A percentile compares a stretch with the other conserved stretches of the same genome.
Conservation (phyloP, 2,113 vertebrate genomes). For the Crotalus helleri region DNA sequence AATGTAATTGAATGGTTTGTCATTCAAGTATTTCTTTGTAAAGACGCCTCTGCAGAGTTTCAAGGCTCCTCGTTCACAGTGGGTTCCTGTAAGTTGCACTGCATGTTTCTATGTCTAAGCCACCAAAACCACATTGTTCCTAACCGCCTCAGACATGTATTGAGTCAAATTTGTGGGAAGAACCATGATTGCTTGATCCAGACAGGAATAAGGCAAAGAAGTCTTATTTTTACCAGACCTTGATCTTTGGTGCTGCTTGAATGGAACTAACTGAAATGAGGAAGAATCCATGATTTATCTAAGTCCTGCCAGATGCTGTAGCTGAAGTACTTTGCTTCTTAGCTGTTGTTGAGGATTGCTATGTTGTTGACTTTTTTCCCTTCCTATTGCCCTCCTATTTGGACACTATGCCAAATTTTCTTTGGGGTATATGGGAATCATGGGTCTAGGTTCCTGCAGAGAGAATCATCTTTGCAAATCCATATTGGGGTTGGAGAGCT, state of each 20-base stretch:
- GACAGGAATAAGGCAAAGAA: not conserved
- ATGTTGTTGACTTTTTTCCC: not conserved
- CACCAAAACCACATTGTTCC: not conserved
- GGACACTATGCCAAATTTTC: not conserved
- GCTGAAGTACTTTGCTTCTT: not conserved
- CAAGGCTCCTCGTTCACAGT: not conserved
- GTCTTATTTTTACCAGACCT: not conserved
- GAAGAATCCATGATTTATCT: not conserved
- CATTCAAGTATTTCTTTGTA: constrained; percentile 3
- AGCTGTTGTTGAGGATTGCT: not conserved
- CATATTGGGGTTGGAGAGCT: not conserved
- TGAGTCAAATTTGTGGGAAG: not conserved
- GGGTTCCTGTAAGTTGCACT: not conserved
- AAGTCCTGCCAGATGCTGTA: not conserved
- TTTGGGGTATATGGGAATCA: not conserved
- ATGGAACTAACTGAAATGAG: not conserved
- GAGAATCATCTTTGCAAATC: not conserved
- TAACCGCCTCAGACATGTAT: not conserved
- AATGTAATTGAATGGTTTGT: constrained; percentile 3
- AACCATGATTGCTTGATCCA: not conserved
- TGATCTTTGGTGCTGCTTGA: not conserved
- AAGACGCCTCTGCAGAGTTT: not conserved
- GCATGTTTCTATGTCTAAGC: not conserved
- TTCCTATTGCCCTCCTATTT: not conserved
- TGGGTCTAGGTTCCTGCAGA: not conserved